These are phyloP conservation scores for Nothobranchius kuhntae DNA, from an alignment of 2,113 vertebrate genomes.

Conservation along the genomic window DNA sequence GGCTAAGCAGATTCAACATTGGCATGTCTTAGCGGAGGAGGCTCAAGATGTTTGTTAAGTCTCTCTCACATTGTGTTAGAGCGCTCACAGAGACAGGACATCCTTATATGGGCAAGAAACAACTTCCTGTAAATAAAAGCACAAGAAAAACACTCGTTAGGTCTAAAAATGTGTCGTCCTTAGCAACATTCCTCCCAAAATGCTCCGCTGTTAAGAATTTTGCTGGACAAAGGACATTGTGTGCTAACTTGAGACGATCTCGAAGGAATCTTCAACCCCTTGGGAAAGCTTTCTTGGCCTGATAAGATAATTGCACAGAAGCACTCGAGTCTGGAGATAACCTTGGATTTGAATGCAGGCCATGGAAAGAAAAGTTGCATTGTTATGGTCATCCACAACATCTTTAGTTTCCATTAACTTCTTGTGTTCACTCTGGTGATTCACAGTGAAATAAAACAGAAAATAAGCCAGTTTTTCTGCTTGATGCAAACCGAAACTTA, in stretches of 20 bases:
- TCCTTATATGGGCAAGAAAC: background rate
- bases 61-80: background rate
- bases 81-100: slow-evolving; percentile 4
- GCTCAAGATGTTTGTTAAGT: background rate
- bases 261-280: slow-evolving; percentile 4
- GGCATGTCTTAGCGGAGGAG: slow-evolving; percentile 8
- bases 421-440: slow-evolving; percentile 1
- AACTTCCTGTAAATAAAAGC: slow-evolving; percentile 3
- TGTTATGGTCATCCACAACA: background rate
- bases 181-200: slow-evolving; percentile 14
- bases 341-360: slow-evolving; percentile 1
- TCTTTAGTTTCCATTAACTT: background rate
- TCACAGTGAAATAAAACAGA: slow-evolving; percentile 25
- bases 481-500: slow-evolving; percentile 18
- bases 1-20: slow-evolving; percentile 21
- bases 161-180: slow-evolving; percentile 20
- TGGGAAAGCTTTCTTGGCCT: slow-evolving; percentile 2
- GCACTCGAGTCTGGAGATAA: slow-evolving; percentile 16
- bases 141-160: slow-evolving; percentile 8
- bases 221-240: slow-evolving; percentile 31
- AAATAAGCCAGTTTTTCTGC: background rate
- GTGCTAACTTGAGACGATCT: slow-evolving; percentile 7
- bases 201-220: background rate
- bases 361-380: background rate
- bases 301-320: slow-evolving; percentile 5